Evolutionary conservation across 1,140 invertebrate species (phyloP).

Genomic region (Megalonaias nervosa): DNA sequence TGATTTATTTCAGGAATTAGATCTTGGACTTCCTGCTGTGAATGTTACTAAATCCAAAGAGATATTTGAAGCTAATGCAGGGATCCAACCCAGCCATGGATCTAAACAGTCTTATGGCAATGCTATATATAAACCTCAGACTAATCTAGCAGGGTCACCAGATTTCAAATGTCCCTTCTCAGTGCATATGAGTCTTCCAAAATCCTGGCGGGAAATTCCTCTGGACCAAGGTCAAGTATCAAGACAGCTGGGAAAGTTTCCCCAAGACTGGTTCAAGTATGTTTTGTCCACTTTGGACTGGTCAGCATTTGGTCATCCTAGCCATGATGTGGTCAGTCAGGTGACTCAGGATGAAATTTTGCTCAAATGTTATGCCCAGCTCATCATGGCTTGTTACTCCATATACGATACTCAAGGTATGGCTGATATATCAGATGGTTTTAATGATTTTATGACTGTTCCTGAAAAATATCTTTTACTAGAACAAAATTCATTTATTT

Average conservation of each 20-base stretch:
- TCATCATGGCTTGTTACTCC: slow-evolving; percentile 67
- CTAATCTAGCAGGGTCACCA: slow-evolving; percentile 65
- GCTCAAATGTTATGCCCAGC: slow-evolving; percentile 65
- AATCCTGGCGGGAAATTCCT: slow-evolving; percentile 67
- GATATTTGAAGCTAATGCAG: slow-evolving; percentile 19
- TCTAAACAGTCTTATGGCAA: slow-evolving; percentile 40
- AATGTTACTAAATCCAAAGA: slow-evolving; percentile 51
- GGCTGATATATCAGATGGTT: neutral
- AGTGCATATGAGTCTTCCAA: slow-evolving; percentile 61
- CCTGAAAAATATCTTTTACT: no score
- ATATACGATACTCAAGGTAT: slow-evolving; percentile 64
- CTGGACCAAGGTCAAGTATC: slow-evolving; percentile 66
- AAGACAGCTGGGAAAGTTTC: slow-evolving; percentile 62
- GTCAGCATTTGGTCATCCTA: slow-evolving; percentile 47
- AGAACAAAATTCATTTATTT: no score
- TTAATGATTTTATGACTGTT: no score
- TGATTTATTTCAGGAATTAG: slow-evolving; percentile 58
- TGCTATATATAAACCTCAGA: slow-evolving; percentile 65
- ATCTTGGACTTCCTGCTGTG: slow-evolving; percentile 63
- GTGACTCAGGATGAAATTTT: slow-evolving; percentile 56
- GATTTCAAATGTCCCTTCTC: slow-evolving; percentile 66
- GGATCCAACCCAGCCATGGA: slow-evolving; percentile 16
- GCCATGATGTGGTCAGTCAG: slow-evolving; percentile 53
- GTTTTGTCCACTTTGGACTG: slow-evolving; percentile 57
- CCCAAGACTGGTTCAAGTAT: slow-evolving; percentile 68